Percentiles rank a stretch among this genome's conserved stretches.
phyloP scores from a whole-genome alignment of 2,888 invertebrate genomes.

The Onchidella celtica region DNA sequence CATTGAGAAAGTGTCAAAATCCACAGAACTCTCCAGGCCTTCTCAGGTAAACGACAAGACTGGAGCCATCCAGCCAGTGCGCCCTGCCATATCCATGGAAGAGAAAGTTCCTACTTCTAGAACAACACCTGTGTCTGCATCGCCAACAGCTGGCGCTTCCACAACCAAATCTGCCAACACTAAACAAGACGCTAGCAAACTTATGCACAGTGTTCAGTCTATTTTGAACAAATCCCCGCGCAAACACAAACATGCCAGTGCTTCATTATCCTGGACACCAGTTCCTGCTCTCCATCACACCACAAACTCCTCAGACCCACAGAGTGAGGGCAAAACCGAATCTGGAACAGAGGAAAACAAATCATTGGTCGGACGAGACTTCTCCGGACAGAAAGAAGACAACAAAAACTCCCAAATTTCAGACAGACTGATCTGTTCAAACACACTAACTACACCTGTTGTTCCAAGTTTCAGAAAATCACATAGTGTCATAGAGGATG shows the following conservation, averaged over 20 bases:
- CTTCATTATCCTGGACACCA: not conserved
- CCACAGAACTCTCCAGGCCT: not conserved
- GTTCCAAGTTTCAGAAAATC: constrained; percentile 21
- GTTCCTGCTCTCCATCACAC: too few relatives aligned
- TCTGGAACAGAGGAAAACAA: not conserved
- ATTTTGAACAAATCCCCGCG: constrained; percentile 25
- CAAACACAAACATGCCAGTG: not conserved
- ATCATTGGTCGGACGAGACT: not conserved
- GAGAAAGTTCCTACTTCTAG: not conserved
- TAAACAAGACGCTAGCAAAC: constrained; percentile 12
- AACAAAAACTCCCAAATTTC: not conserved
- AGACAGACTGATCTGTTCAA: not conserved
- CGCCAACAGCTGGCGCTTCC: not conserved
- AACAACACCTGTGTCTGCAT: not conserved
- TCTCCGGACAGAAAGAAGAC: not conserved
- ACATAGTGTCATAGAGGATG: constrained; percentile 35
- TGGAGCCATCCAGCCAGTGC: not conserved
- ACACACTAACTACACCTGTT: too few relatives aligned
- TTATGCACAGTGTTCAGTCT: constrained; percentile 43
- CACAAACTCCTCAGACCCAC: not conserved
- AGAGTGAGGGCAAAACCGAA: not conserved
- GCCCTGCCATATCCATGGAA: not conserved
- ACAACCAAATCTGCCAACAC: not conserved
- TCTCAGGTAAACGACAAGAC: not conserved
- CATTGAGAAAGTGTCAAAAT: not conserved